Percentiles rank a stretch among this genome's conserved stretches.
Conservation (phyloP, 2,113 vertebrate species). For the Sinosuthora webbiana region DNA sequence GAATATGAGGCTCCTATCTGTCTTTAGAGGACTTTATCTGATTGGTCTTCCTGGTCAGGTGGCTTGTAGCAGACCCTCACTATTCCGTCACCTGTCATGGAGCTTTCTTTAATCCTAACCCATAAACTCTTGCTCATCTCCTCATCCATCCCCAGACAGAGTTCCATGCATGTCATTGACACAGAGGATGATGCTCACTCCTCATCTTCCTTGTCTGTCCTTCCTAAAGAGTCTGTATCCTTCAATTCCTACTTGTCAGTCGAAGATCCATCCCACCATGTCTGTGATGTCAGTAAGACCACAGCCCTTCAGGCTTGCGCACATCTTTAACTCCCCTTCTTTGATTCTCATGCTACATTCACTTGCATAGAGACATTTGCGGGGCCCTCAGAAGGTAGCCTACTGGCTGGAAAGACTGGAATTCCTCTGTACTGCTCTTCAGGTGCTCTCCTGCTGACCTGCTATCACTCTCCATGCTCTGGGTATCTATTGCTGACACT, state of each 20-base stretch:
- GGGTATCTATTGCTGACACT: not conserved
- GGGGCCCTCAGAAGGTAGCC: not conserved
- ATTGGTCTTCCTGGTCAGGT: not conserved
- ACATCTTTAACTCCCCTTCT: not conserved
- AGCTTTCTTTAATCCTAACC: not conserved
- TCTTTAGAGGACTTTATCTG: not conserved
- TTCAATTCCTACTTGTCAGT: not conserved
- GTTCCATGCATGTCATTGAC: not conserved
- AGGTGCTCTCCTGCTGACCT: not conserved
- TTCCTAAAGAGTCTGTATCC: not conserved
- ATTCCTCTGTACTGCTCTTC: not conserved
- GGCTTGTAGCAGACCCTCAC: not conserved
- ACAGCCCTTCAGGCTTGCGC: accelerated
- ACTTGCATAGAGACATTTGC: not conserved
- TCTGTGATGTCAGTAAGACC: not conserved
- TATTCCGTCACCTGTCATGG: not conserved
- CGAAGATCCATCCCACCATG: not conserved
- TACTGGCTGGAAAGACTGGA: not conserved
- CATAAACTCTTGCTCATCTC: accelerated
- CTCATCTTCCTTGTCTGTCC: not conserved
- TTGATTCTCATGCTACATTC: not conserved
- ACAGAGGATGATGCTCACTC: not conserved
- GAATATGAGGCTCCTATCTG: not conserved
- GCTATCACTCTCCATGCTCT: not conserved
- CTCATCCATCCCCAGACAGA: not conserved